Base-by-base conservation (phyloP, 2,888 invertebrate genomes). In the Eristalinus sepulchralis region DNA sequence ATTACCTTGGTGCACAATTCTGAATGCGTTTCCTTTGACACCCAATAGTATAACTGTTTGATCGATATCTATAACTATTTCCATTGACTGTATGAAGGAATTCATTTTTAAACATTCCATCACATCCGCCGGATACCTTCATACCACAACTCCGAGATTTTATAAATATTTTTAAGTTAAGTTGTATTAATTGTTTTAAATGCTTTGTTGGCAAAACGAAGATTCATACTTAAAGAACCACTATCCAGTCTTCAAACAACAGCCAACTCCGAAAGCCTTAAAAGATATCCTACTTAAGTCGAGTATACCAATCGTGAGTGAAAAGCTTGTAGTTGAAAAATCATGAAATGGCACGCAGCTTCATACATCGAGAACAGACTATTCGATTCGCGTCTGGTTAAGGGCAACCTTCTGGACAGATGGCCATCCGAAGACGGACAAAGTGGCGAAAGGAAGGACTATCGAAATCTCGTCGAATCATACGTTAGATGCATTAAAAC, bases 281-380 rank as follows among this genome's bases (percentile, higher is more conserved):
- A 92, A 92, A 89, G 89, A 90, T 75, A 88, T 90, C 31, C 88
- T 92, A 24, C 89, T 91, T 75, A 91, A 90, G 63, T 92, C 93
- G 39, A 92, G 91, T 88, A 89, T 93, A 77, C 92, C 93, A 60
- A 91, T 92, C 89, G 93, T 93, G 91, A 92, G 92, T 92, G 89
- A 76, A 72, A 6, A 47, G 47, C n/a, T 17, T 17, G 47, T 47
- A 47, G 47, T 17, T 34, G 59, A 67, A 78, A 72, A 31, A 88
- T 64, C 79, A 91, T 91, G 89, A 91, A 90, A 88, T 90, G 90
- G 89, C 90, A 90, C 81, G 89, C 90, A 90, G 89, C 88, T 88
- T 89, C 91, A 68, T 93, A 91, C 88, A 89, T 92, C 83, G 93
- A 92, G 89, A 92, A 92, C 88, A 90, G 91, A 78, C 89, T 90